These are phyloP conservation scores for Leiothrix lutea DNA, from an alignment of 2,113 vertebrate genomes.

Conservation along the genomic window DNA sequence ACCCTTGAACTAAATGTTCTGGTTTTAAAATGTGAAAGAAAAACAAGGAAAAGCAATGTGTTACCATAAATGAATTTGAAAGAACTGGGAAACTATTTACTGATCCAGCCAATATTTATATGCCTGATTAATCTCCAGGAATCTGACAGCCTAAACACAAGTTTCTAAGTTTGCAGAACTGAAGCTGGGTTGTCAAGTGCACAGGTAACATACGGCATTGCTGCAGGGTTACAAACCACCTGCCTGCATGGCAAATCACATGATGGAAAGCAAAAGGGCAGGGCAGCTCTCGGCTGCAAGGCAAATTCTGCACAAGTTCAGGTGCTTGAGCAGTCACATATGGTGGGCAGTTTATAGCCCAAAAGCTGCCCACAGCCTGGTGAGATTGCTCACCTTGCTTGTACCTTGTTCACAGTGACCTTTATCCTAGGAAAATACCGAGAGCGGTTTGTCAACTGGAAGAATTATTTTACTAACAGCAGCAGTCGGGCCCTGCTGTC, in stretches of 20 bases:
- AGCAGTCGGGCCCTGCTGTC: neutral
- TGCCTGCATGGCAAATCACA: neutral
- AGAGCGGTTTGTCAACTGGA: neutral
- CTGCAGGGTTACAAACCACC: neutral
- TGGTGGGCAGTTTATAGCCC: neutral
- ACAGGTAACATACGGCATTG: neutral
- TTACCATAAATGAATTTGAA: constrained; percentile 37
- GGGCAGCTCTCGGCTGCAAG: neutral
- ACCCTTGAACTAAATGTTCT: constrained; percentile 29
- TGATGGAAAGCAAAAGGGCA: neutral
- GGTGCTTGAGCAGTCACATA: neutral
- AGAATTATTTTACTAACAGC: neutral
- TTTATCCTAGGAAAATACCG: neutral
- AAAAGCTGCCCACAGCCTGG: neutral
- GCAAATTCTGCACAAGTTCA: neutral
- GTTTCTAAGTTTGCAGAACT: neutral
- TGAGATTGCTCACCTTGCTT: neutral
- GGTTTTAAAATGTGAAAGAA: constrained; percentile 17
- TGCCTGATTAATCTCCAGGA: constrained; percentile 23
- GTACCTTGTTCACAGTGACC: neutral
- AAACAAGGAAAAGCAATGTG: constrained; percentile 14
- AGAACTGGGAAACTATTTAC: constrained; percentile 25
- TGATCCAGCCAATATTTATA: constrained; percentile 1
- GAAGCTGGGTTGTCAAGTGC: neutral
- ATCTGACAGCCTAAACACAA: neutral